phyloP scores from a whole-genome alignment of 2,888 invertebrate genomes.

The Phengaris arion region DNA sequence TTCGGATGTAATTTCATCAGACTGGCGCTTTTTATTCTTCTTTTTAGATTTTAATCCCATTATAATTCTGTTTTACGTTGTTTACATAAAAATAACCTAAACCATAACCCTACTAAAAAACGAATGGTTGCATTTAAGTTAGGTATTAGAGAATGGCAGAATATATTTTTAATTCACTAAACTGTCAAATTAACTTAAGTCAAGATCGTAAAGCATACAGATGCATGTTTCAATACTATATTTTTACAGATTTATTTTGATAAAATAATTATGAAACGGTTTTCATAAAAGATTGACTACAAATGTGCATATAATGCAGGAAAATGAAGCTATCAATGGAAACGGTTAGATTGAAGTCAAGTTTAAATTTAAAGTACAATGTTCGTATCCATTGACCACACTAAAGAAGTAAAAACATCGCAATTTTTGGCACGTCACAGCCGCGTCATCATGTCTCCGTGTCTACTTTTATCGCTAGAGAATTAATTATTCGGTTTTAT shows the following conservation, averaged over 20 bases:
- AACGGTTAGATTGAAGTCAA: too few species aligned
- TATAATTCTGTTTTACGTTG: slow-evolving; percentile 31
- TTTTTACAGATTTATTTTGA: too few species aligned
- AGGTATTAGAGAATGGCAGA: background rate
- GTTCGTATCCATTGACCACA: background rate
- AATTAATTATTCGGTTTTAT: slow-evolving; percentile 75
- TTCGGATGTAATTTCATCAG: slow-evolving; percentile 30
- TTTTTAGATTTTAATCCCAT: slow-evolving; percentile 39
- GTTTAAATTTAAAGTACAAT: background rate
- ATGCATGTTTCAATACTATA: background rate
- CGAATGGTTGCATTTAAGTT: background rate
- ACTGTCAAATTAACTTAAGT: too few species aligned
- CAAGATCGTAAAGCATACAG: background rate
- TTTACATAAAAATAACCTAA: slow-evolving; percentile 16
- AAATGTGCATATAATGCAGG: too few species aligned
- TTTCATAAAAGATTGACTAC: too few species aligned
- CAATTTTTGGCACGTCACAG: slow-evolving; percentile 82
- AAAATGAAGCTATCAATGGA: too few species aligned
- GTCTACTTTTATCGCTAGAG: slow-evolving; percentile 76
- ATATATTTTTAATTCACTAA: background rate
- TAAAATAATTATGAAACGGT: too few species aligned
- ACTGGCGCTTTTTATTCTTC: slow-evolving; percentile 35
- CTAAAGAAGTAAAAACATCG: slow-evolving; percentile 33
- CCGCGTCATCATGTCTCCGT: slow-evolving; percentile 84
- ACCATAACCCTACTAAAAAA: background rate